These are phyloP conservation scores for Machimus atricapillus DNA, from an alignment of 2,888 invertebrate species.

Conservation along the genomic window DNA sequence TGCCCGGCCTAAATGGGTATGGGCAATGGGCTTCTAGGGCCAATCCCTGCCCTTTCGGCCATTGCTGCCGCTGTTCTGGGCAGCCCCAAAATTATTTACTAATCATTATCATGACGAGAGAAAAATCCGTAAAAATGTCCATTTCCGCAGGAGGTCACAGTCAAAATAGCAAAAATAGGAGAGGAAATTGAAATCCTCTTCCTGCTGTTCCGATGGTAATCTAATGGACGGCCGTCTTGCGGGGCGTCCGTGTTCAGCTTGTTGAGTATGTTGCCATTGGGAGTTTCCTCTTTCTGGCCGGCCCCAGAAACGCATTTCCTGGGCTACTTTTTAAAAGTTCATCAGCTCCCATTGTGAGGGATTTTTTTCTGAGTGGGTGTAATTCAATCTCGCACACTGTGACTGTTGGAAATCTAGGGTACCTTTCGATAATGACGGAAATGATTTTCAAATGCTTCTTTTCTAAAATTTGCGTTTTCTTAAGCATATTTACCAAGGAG, in stretches of 20 bases:
- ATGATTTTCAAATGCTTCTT: background rate
- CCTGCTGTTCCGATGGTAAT: constrained; percentile 37
- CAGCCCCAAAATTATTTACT: constrained; percentile 27
- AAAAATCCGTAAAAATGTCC: constrained; percentile 35
- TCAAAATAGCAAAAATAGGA: constrained; percentile 11
- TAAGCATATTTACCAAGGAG: background rate
- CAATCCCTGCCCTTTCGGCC: background rate
- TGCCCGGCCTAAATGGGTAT: background rate
- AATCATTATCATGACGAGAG: constrained; percentile 36
- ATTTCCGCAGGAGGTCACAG: constrained; percentile 29
- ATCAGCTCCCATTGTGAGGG: constrained; percentile 12
- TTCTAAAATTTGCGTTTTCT: background rate
- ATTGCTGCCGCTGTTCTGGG: background rate
- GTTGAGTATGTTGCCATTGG: background rate
- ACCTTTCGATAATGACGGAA: background rate
- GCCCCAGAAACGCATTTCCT: constrained; percentile 8
- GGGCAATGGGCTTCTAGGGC: background rate
- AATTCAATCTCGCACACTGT: background rate
- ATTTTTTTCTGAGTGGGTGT: background rate
- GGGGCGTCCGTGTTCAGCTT: background rate
- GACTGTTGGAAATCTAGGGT: background rate
- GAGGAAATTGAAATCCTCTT: constrained; percentile 39
- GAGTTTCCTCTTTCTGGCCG: background rate
- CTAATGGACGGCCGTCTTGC: background rate
- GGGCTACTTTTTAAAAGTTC: constrained; percentile 16